Conservation (phyloP, 2,888 invertebrate genomes). For the Pogonocherus hispidulus region DNA sequence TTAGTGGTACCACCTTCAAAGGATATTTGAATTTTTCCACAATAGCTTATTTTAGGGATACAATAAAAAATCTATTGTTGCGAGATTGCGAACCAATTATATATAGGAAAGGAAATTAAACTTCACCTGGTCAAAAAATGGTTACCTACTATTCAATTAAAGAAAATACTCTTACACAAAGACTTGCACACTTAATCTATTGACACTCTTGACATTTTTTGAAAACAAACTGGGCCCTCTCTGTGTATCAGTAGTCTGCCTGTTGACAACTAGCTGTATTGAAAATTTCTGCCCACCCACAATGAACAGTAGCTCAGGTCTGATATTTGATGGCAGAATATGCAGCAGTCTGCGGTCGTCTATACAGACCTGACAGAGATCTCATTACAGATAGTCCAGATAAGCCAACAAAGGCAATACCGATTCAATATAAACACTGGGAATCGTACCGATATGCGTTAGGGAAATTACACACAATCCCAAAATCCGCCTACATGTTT, state of each 20-base stretch:
- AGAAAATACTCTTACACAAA: neutral
- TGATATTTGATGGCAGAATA: slow-evolving; percentile 27
- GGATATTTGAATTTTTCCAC: too few relatives aligned
- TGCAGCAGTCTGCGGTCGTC: slow-evolving; percentile 45
- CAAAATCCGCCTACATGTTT: slow-evolving; percentile 68
- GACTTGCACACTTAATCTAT: neutral
- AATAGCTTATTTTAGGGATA: too few relatives aligned
- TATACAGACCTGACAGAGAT: slow-evolving; percentile 64
- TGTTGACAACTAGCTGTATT: slow-evolving; percentile 47
- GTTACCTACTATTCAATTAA: too few relatives aligned
- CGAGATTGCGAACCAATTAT: too few relatives aligned
- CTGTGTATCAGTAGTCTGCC: slow-evolving; percentile 33
- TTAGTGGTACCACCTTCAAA: too few relatives aligned
- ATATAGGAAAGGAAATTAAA: too few relatives aligned
- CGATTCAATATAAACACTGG: slow-evolving; percentile 68
- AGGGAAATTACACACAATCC: slow-evolving; percentile 66
- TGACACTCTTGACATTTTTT: slow-evolving; percentile 33
- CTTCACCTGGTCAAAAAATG: neutral
- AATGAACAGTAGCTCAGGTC: slow-evolving; percentile 40
- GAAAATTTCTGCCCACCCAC: slow-evolving; percentile 55
- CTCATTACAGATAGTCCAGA: slow-evolving; percentile 69
- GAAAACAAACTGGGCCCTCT: slow-evolving; percentile 43
- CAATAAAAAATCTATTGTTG: too few relatives aligned
- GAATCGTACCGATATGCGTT: slow-evolving; percentile 62
- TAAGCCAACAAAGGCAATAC: slow-evolving; percentile 69